Base-by-base conservation (phyloP, 2,797 vertebrate species). In the Hylomyscus alleni region DNA sequence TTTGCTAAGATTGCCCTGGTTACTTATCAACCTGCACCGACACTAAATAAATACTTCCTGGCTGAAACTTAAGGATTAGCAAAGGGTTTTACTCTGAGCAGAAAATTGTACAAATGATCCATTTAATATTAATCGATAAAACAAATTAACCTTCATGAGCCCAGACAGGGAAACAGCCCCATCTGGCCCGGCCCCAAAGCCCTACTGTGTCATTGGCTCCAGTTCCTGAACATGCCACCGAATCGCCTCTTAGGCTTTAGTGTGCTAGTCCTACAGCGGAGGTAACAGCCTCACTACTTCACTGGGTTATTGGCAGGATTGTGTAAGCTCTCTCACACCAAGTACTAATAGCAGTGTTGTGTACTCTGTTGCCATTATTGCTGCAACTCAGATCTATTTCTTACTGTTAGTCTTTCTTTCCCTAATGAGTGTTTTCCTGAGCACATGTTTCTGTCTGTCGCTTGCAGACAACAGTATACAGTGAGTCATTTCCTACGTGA, bases 21-120 rank as follows among this genome's bases (percentile, higher is more conserved):
- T 81, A 67, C n/a, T 91, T 77, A 85, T 84, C 31, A 58, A 47
- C 24, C 17, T 19, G 40, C 47, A 56, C 54, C 17, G 86, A 84
- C 72, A 44, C 54, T 10, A 62, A 97, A 58, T 93, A 92, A 95
- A 90, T 75, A 91, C 85, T 76, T 84, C 34, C 58, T 73, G 12
- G 14, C 52, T 94, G 93, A 97, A 90, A 56, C 34, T 47, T 44
- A 20, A 60, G 89, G 89, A 94, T 96, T 88, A 95, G 81, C 88
- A 73, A 91, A 77, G 40, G 58, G 40, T 54, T 97, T 88, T 86
- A 81, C 91, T 84, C 81, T 77, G 44, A 95, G 91, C 54, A 67
- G 91, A 78, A 93, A 93, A 85, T 19, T 29, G 37, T 47, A 34
- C 40, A 81, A 76, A 81, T 0, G 22, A 85, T 52, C 87, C 60